Percentiles rank a stretch among this genome's conserved stretches.
Conservation (phyloP, 2,888 invertebrate genomes). For the Pristionchus japonicus region DNA sequence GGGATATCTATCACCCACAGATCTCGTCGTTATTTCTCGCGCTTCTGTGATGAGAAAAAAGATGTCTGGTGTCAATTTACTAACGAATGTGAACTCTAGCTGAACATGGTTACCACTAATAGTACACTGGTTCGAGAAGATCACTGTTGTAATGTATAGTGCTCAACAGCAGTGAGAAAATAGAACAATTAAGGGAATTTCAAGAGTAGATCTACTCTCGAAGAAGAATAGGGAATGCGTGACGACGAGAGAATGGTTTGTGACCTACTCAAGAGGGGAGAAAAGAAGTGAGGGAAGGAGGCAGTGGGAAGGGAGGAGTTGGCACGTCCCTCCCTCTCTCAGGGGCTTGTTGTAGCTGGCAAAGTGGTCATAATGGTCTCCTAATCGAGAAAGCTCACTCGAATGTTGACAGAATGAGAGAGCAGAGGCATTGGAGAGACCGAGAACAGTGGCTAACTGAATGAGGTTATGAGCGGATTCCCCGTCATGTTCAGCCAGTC, state of each 20-base stretch:
- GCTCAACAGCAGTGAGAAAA: too few relatives aligned
- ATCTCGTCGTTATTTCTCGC: not conserved
- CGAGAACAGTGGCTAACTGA: too few relatives aligned
- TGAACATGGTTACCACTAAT: too few relatives aligned
- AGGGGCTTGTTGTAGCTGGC: not conserved
- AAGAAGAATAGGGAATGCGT: too few relatives aligned
- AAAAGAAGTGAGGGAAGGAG: not conserved
- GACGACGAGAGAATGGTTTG: not conserved
- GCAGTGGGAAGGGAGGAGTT: not conserved
- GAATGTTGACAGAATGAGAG: too few relatives aligned
- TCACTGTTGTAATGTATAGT: too few relatives aligned
- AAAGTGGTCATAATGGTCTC: not conserved
- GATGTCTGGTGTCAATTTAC: not conserved
- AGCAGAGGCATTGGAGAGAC: too few relatives aligned
- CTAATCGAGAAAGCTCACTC: too few relatives aligned
- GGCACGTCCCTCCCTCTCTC: conserved; percentile 19
- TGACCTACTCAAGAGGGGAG: not conserved
- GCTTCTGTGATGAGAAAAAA: not conserved
- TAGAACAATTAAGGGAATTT: not conserved
- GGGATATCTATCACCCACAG: not conserved
- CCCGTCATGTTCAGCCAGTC: not conserved
- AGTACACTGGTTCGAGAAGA: too few relatives aligned
- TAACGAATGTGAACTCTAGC: not conserved
- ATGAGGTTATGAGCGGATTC: not conserved
- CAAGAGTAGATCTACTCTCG: too few relatives aligned